A percentile compares a stretch with the other conserved stretches of the same genome.
These are phyloP conservation scores for Acanthurus lineatus DNA, from an alignment of 2,797 vertebrate species.

Conservation along the genomic window DNA sequence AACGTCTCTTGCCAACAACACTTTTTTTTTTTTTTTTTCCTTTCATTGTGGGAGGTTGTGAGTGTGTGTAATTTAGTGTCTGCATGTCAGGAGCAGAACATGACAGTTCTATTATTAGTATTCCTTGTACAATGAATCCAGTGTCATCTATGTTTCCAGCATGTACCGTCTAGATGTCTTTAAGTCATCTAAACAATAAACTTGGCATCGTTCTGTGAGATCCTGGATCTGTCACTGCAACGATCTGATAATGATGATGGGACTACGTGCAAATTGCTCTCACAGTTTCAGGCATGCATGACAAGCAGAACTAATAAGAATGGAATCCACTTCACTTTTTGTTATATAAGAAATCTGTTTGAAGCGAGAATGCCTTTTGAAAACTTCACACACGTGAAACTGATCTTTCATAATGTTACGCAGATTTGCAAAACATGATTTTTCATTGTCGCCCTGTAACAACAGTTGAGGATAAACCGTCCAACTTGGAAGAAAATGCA, in stretches of 20 bases:
- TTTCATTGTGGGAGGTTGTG: constrained; percentile 16
- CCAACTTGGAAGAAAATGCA: neutral
- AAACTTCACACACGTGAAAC: neutral
- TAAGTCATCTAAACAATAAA: neutral
- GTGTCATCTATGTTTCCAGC: constrained; percentile 2
- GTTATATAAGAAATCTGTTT: neutral
- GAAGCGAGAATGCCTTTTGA: neutral
- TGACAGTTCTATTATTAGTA: constrained; percentile 21
- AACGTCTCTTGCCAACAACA: constrained; percentile 28
- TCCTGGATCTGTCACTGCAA: neutral
- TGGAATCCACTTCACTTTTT: neutral
- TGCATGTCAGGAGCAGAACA: constrained; percentile 22
- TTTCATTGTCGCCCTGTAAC: too few species aligned
- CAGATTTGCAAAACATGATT: too few species aligned
- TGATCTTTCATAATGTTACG: neutral
- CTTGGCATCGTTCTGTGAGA: neutral
- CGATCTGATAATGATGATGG: neutral
- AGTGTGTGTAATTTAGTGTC: constrained; percentile 2
- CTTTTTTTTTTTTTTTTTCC: constrained; percentile 16
- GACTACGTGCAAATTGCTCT: neutral
- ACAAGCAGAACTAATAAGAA: neutral
- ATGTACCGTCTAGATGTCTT: neutral
- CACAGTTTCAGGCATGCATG: neutral
- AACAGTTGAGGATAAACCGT: neutral
- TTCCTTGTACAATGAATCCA: constrained; percentile 1